Evolutionary conservation across 1,140 invertebrate genomes (phyloP).

Genomic region (Mya arenaria): DNA sequence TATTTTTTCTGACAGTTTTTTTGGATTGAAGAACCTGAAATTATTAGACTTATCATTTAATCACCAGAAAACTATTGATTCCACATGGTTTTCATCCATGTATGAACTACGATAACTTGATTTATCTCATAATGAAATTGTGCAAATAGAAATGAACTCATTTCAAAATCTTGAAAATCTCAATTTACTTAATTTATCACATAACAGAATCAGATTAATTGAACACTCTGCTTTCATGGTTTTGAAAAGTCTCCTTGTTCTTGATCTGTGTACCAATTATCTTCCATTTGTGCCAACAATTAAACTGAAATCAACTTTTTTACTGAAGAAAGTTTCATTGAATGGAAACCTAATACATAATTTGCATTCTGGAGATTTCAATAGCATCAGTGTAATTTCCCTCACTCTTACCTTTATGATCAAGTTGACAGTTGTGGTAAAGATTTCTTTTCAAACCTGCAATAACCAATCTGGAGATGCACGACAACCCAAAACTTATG

Average conservation of each 20-base stretch:
- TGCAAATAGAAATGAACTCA: constrained; percentile 56
- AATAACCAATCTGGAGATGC: constrained; percentile 76
- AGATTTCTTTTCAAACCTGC: constrained; percentile 78
- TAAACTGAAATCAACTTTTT: constrained; percentile 60
- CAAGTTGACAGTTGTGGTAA: constrained; percentile 77
- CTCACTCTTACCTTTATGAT: constrained; percentile 79
- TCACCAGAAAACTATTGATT: constrained; percentile 62
- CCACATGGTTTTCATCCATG: constrained; percentile 72
- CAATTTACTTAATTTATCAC: constrained; percentile 67
- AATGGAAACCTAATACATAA: constrained; percentile 71
- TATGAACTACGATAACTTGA: constrained; percentile 65
- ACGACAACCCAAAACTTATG: constrained; percentile 79
- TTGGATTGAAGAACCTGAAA: constrained; percentile 70
- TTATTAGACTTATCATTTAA: constrained; percentile 70
- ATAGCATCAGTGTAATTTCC: constrained; percentile 72
- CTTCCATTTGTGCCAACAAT: constrained; percentile 60
- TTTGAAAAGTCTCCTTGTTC: constrained; percentile 62
- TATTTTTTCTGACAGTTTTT: constrained; percentile 72
- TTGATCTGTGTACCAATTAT: constrained; percentile 71
- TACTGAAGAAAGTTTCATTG: constrained; percentile 71
- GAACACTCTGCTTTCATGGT: constrained; percentile 64
- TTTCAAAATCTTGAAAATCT: constrained; percentile 70
- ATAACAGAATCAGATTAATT: constrained; percentile 68
- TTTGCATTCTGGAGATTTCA: constrained; percentile 76
- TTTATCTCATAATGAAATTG: constrained; percentile 68